Evolutionary conservation across 2,113 vertebrate genomes (phyloP).

Genomic region (Synchiropus splendidus): DNA sequence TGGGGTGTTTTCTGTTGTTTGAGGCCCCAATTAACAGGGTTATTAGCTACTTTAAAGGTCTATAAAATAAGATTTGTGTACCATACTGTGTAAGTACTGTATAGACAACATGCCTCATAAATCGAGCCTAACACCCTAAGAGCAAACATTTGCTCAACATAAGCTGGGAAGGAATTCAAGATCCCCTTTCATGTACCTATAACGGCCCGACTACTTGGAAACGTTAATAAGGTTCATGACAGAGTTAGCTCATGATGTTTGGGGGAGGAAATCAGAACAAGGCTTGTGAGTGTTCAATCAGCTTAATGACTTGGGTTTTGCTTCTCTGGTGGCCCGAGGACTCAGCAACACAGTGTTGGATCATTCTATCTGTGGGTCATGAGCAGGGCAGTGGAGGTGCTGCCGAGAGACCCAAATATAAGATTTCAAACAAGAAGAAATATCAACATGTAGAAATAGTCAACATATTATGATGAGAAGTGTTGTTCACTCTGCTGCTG

Average conservation of each 20-base stretch:
- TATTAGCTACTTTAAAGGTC: neutral
- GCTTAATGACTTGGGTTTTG: neutral
- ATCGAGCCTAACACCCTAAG: slow-evolving; percentile 1
- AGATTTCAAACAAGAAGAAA: too few species aligned
- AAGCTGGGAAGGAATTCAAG: slow-evolving; percentile 1
- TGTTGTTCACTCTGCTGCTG: too few species aligned
- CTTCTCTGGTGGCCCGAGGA: too few species aligned
- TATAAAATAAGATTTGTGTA: slow-evolving; percentile 2
- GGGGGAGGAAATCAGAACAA: slow-evolving; percentile 2
- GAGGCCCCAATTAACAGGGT: neutral
- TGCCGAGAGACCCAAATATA: too few species aligned
- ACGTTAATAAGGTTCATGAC: neutral
- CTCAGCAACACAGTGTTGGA: too few species aligned
- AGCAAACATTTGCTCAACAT: slow-evolving; percentile 3
- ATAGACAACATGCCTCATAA: neutral
- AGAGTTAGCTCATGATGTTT: neutral
- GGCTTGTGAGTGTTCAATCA: neutral
- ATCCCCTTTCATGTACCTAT: neutral
- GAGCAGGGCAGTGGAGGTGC: too few species aligned
- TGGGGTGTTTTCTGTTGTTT: too few species aligned
- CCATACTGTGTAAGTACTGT: neutral
- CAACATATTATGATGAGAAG: too few species aligned
- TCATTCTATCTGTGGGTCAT: too few species aligned
- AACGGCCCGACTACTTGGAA: slow-evolving; percentile 1
- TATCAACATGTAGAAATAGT: too few species aligned